phyloP scores from a whole-genome alignment of 64 coral and sea anemone species.

The Montipora sp. region DNA sequence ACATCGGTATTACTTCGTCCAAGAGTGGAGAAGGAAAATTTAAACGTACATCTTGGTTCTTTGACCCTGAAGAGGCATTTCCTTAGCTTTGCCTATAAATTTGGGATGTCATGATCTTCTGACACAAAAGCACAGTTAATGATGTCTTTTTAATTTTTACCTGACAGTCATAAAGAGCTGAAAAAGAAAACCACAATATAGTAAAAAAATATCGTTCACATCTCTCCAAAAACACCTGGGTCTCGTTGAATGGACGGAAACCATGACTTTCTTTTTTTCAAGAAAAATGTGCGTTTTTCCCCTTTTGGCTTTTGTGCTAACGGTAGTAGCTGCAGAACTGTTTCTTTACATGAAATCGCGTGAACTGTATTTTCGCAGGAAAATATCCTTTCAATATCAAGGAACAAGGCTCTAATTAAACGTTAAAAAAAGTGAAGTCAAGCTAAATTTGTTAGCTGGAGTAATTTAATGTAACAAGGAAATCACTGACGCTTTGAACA shows the following conservation, averaged over 20 bases:
- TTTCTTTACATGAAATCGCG: no score
- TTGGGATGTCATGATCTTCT: slow-evolving; percentile 77
- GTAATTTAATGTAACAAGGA: slow-evolving; percentile 54
- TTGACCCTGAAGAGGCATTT: slow-evolving; percentile 62
- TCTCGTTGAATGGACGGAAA: slow-evolving; percentile 5
- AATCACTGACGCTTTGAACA: neutral
- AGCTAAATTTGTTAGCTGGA: slow-evolving; percentile 14
- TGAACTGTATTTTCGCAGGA: no score
- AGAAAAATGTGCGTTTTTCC: neutral
- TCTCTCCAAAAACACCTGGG: slow-evolving; percentile 5
- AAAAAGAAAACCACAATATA: slow-evolving; percentile 19
- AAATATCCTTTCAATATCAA: neutral
- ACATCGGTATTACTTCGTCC: neutral
- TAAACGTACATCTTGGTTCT: slow-evolving; percentile 55
- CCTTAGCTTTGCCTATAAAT: slow-evolving; percentile 91
- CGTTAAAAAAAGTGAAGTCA: neutral
- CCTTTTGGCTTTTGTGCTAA: neutral
- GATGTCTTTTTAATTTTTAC: slow-evolving; percentile 87
- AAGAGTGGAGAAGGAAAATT: slow-evolving; percentile 53
- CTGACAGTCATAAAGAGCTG: slow-evolving; percentile 74
- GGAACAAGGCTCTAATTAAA: slow-evolving; percentile 26
- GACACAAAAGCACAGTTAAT: slow-evolving; percentile 83
- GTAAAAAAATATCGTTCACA: slow-evolving; percentile 15
- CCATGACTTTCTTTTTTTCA: neutral
- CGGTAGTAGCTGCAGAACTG: no score